A percentile compares a stretch with the other conserved stretches of the same genome.
Conservation (phyloP, 2,888 invertebrate genomes). For the Thera obeliscata region DNA sequence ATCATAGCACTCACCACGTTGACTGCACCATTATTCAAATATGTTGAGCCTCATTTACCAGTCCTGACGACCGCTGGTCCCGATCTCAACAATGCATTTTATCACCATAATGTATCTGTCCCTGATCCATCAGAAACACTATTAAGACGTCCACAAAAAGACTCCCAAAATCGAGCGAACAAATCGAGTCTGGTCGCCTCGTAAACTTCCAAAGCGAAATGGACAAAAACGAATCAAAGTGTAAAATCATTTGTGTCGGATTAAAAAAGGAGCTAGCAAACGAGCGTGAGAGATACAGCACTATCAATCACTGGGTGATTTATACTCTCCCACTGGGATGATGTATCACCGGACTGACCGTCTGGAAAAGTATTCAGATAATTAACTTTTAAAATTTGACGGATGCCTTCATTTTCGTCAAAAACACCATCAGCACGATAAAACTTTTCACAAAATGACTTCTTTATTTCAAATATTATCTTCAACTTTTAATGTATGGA, state of each 20-base stretch:
- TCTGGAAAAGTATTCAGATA: conserved; percentile 75
- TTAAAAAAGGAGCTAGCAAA: conserved; percentile 81
- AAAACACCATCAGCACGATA: conserved; percentile 40
- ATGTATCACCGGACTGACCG: conserved; percentile 74
- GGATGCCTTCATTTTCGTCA: conserved; percentile 72
- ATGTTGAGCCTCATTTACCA: neutral
- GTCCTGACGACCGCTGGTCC: neutral
- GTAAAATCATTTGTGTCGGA: conserved; percentile 82
- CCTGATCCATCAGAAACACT: conserved; percentile 32
- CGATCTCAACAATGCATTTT: conserved; percentile 19
- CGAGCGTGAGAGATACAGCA: conserved; percentile 79
- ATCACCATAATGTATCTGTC: conserved; percentile 24
- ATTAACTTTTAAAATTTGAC: conserved; percentile 83
- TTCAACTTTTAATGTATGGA: conserved; percentile 21
- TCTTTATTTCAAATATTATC: neutral
- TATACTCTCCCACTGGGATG: conserved; percentile 77
- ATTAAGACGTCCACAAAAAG: conserved; percentile 41
- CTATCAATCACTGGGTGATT: conserved; percentile 83
- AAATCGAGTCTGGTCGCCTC: conserved; percentile 50
- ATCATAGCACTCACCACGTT: conserved; percentile 6
- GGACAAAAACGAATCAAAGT: conserved; percentile 77
- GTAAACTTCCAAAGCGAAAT: conserved; percentile 72
- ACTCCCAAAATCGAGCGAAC: conserved; percentile 39
- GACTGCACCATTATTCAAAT: conserved; percentile 1
- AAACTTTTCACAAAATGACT: neutral